Conservation (phyloP, 2,888 invertebrate genomes). For the Neoitamus cyanurus region DNA sequence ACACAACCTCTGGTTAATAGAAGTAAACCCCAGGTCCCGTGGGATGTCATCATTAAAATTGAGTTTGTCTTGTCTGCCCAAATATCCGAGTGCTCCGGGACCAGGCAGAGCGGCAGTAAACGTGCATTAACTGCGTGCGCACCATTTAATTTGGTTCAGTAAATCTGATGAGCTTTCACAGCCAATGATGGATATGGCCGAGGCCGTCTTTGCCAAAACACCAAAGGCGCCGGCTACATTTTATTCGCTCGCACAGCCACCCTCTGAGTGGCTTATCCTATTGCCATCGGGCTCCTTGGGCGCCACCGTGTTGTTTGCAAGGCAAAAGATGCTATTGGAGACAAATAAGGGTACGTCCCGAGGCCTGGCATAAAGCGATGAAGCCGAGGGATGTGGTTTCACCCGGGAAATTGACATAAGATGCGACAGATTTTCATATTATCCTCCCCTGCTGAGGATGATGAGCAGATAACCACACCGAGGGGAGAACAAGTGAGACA, state of each 20-base stretch:
- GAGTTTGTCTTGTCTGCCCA: conserved; percentile 29
- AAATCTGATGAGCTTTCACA: conserved; percentile 44
- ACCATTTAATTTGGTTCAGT: conserved; percentile 47
- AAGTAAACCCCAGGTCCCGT: conserved; percentile 26
- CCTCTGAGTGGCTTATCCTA: conserved; percentile 47
- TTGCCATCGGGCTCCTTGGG: conserved; percentile 46
- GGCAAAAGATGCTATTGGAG: conserved; percentile 46
- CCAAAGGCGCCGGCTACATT: background rate
- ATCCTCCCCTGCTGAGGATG: conserved; percentile 33
- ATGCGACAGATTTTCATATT: conserved; percentile 51
- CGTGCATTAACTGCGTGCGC: conserved; percentile 51
- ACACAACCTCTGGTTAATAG: conserved; percentile 8
- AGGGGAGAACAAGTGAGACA: conserved; percentile 51
- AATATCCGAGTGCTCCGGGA: conserved; percentile 14
- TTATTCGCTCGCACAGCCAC: conserved; percentile 27
- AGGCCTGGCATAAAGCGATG: conserved; percentile 43
- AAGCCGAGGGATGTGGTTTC: conserved; percentile 43
- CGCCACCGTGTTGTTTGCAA: conserved; percentile 41
- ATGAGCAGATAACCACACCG: conserved; percentile 17
- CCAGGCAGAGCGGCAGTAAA: background rate
- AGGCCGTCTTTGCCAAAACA: background rate
- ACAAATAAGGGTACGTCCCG: conserved; percentile 43
- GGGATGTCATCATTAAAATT: conserved; percentile 46
- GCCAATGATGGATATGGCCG: conserved; percentile 47
- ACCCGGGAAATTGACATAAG: conserved; percentile 39